These are phyloP conservation scores for Orius insidiosus DNA, from an alignment of 1,140 invertebrate species.

Conservation along the genomic window DNA sequence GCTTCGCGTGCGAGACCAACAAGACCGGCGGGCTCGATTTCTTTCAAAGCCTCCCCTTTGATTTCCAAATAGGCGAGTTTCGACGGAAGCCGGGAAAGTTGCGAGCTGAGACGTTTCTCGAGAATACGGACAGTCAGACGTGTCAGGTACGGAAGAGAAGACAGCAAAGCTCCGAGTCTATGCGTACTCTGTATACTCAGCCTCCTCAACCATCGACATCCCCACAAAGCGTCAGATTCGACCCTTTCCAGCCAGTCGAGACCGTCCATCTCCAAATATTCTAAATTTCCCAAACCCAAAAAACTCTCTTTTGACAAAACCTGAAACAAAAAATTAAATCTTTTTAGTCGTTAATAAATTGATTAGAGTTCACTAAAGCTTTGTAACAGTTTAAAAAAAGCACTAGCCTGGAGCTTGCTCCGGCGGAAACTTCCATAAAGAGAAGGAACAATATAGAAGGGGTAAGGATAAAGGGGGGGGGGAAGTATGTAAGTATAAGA, in stretches of 20 bases:
- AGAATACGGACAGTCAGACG: slow-evolving; percentile 48
- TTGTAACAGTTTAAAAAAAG: slow-evolving; percentile 18
- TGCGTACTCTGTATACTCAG: slow-evolving; percentile 20
- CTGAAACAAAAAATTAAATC: slow-evolving; percentile 13
- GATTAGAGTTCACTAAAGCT: slow-evolving; percentile 23
- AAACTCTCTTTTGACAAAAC: slow-evolving; percentile 25
- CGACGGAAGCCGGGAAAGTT: slow-evolving; percentile 28
- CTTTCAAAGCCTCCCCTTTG: slow-evolving; percentile 43
- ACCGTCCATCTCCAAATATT: slow-evolving; percentile 22
- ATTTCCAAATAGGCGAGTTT: slow-evolving; percentile 67
- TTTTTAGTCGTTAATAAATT: too few species aligned
- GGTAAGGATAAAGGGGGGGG: too few species aligned
- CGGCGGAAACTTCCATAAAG: too few species aligned
- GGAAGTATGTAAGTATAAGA: too few species aligned
- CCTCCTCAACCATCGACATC: slow-evolving; percentile 22
- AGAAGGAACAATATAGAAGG: too few species aligned
- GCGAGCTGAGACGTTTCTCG: slow-evolving; percentile 26
- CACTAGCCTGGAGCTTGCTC: too few species aligned
- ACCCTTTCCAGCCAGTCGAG: slow-evolving; percentile 22
- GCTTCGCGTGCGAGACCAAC: slow-evolving; percentile 39
- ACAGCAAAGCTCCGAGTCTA: slow-evolving; percentile 36
- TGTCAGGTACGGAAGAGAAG: slow-evolving; percentile 34
- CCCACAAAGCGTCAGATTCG: slow-evolving; percentile 16
- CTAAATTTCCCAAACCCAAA: slow-evolving; percentile 21
- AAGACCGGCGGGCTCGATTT: slow-evolving; percentile 51